Conservation (phyloP, 2,797 vertebrate genomes). For the Coendou prehensilis region DNA sequence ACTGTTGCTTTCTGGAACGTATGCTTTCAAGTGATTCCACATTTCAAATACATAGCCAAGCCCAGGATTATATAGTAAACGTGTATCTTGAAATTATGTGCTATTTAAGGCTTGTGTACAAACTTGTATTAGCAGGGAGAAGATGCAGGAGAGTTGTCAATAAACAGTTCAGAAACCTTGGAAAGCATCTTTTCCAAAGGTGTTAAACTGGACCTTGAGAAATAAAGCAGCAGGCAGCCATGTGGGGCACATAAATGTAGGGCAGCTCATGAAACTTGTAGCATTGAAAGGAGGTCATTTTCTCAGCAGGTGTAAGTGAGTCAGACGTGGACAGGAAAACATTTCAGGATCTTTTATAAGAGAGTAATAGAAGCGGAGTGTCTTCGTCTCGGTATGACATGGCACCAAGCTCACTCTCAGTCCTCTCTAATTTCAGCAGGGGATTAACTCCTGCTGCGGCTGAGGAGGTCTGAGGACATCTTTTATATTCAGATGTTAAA, state of each 20-base stretch:
- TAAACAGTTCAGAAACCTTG: neutral
- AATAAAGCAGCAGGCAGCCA: constrained; percentile 44
- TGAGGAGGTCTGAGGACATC: neutral
- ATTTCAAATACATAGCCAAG: neutral
- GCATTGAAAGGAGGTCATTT: neutral
- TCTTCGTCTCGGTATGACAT: constrained; percentile 30
- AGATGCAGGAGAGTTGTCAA: neutral
- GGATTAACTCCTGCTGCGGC: neutral
- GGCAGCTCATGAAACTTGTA: neutral
- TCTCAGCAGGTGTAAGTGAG: constrained; percentile 54
- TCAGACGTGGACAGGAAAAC: constrained; percentile 54
- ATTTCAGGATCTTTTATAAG: neutral
- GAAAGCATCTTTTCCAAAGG: constrained; percentile 26
- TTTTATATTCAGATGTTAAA: neutral
- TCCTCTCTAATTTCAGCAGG: neutral
- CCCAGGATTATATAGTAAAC: neutral
- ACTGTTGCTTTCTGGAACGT: neutral
- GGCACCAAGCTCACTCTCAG: neutral
- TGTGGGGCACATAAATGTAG: neutral
- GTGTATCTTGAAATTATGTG: neutral
- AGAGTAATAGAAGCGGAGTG: neutral
- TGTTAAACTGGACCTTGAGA: constrained; percentile 7
- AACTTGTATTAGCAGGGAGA: neutral
- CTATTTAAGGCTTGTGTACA: neutral
- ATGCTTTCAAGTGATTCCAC: neutral